Evolutionary conservation across 2,113 vertebrate species (phyloP).

Genomic region (Galemys pyrenaicus): DNA sequence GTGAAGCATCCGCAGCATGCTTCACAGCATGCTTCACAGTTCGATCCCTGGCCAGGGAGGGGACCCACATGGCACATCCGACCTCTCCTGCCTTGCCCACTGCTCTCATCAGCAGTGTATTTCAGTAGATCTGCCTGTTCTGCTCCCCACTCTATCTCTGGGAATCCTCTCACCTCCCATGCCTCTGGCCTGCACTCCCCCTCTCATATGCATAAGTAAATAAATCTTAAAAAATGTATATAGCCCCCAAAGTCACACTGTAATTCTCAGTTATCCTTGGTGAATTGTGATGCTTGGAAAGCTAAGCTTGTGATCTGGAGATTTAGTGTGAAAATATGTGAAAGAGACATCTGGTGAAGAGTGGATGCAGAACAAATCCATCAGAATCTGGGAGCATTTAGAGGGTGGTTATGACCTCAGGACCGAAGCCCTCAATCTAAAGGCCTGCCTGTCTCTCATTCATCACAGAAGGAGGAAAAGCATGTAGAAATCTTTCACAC

Average conservation of each 20-base stretch:
- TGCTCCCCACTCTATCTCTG: no score
- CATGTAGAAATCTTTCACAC: not conserved
- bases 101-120: no score
- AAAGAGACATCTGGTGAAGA: not conserved
- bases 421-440: not conserved
- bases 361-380: not conserved
- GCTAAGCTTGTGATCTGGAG: not conserved
- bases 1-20: no score
- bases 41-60: no score
- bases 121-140: no score
- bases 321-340: not conserved
- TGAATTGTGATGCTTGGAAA: not conserved
- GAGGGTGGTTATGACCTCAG: not conserved
- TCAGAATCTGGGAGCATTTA: not conserved
- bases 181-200: no score
- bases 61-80: no score
- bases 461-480: not conserved
- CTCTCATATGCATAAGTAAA: no score
- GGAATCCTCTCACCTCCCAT: no score
- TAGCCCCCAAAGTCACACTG: not conserved
- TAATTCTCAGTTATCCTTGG: not conserved
- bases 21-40: no score
- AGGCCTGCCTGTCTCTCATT: not conserved
- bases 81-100: no score
- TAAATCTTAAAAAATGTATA: no score